Evolutionary conservation across 2,888 invertebrate genomes (phyloP).

Genomic region (Philonicus albiceps): DNA sequence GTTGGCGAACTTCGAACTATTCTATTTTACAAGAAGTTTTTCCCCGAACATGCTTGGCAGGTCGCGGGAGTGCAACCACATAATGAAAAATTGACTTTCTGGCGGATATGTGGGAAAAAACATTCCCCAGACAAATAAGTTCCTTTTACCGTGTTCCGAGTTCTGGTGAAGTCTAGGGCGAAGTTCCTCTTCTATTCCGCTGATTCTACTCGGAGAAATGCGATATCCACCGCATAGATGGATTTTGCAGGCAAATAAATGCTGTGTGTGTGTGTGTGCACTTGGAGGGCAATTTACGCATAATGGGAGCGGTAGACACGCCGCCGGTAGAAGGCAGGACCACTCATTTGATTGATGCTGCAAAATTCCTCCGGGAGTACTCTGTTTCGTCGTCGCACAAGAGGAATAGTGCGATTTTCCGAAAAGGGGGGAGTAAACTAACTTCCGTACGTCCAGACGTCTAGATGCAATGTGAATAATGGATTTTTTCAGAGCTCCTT

Average conservation of each 20-base stretch:
- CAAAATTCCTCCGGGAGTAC: background rate
- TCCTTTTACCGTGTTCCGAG: background rate
- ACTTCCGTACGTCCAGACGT: background rate
- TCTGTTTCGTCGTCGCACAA: background rate
- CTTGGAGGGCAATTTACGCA: background rate
- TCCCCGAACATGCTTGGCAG: background rate
- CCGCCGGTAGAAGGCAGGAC: background rate
- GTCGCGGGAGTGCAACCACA: slow-evolving; percentile 16
- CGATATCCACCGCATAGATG: background rate
- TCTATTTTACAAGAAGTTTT: background rate
- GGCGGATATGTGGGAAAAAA: slow-evolving; percentile 6
- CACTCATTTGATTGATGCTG: background rate
- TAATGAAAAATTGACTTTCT: slow-evolving; percentile 36
- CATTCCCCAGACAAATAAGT: slow-evolving; percentile 31
- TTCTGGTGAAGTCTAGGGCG: background rate
- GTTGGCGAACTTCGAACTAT: background rate
- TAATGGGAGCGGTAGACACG: background rate
- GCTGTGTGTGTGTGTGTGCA: background rate
- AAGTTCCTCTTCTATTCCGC: background rate
- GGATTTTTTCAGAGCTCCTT: background rate
- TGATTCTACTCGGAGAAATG: background rate
- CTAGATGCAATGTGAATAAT: background rate
- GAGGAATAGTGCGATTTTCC: background rate
- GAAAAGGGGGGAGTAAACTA: background rate
- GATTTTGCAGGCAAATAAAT: background rate